Evolutionary conservation across 2,113 vertebrate species (phyloP).

Genomic region (Grallaria varia): DNA sequence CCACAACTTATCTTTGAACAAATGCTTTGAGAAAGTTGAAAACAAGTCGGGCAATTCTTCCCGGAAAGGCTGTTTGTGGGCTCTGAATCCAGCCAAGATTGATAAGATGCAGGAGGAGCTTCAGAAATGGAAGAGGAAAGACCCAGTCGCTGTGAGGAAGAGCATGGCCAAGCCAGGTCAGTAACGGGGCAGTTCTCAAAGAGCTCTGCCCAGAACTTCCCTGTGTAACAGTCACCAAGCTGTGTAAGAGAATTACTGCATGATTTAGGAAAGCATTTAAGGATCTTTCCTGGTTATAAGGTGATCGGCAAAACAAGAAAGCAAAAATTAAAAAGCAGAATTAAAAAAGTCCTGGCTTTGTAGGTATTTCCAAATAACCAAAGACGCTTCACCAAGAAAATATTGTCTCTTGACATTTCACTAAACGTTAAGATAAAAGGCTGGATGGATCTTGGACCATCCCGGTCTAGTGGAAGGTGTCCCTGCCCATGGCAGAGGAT

Average conservation of each 20-base stretch:
- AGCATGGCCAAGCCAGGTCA: slow-evolving; percentile 96
- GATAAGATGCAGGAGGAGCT: slow-evolving; percentile 98
- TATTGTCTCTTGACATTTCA: neutral
- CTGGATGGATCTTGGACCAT: neutral
- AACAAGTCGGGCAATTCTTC: slow-evolving; percentile 90
- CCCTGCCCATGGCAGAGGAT: too few species aligned
- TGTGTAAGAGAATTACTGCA: rapidly evolving
- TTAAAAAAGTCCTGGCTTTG: neutral
- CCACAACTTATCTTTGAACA: slow-evolving; percentile 97
- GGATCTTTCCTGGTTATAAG: neutral
- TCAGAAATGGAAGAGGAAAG: slow-evolving; percentile 97
- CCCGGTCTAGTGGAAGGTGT: neutral
- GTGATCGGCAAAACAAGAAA: neutral
- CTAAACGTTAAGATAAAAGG: neutral
- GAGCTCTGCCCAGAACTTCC: neutral
- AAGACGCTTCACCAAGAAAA: neutral
- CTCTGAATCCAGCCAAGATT: slow-evolving; percentile 92
- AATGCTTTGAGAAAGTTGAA: slow-evolving; percentile 98
- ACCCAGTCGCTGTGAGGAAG: slow-evolving; percentile 88
- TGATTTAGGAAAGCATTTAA: neutral
- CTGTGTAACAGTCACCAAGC: neutral
- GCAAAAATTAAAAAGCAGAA: neutral
- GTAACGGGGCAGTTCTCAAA: neutral
- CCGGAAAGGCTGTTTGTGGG: slow-evolving; percentile 94
- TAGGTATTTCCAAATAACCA: neutral